Percentiles rank a stretch among this genome's conserved stretches.
Evolutionary conservation across 2,888 invertebrate genomes (phyloP).

Genomic region (Coelopa pilipes): DNA sequence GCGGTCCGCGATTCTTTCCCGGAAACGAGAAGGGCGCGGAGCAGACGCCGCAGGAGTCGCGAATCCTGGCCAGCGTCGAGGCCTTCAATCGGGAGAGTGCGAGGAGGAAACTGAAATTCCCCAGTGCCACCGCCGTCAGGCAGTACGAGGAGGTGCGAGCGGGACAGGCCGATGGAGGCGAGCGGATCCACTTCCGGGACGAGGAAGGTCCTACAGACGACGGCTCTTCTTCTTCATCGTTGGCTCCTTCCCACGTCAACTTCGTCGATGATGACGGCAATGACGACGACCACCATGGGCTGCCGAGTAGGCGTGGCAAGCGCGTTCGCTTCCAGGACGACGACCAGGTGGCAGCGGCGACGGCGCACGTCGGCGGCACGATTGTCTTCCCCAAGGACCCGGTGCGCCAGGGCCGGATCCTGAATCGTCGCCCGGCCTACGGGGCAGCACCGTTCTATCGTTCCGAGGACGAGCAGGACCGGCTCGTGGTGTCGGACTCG

Average conservation of each 20-base stretch:
- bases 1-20: conserved; percentile 39
- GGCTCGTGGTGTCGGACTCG: conserved; percentile 50
- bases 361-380: conserved; percentile 1
- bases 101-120: conserved; percentile 57
- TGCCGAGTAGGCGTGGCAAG: conserved; percentile 51
- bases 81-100: conserved; percentile 55
- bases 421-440: conserved; percentile 53
- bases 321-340: conserved; percentile 50
- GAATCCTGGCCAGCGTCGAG: conserved; percentile 33
- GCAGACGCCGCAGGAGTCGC: not conserved
- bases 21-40: conserved; percentile 29
- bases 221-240: not conserved
- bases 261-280: conserved; percentile 7
- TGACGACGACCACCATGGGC: not conserved
- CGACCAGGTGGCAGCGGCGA: not conserved
- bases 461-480: conserved; percentile 44
- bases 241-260: not conserved
- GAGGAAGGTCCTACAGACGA: not conserved
- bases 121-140: conserved; percentile 43
- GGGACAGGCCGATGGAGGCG: conserved; percentile 45
- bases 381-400: conserved; percentile 68
- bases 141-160: conserved; percentile 34
- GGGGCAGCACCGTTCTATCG: conserved; percentile 50
- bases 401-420: conserved; percentile 60
- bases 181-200: conserved; percentile 6